Percentiles rank a stretch among this genome's conserved stretches.
Evolutionary conservation across 2,797 vertebrate genomes (phyloP).

Genomic region (Poecilia picta): DNA sequence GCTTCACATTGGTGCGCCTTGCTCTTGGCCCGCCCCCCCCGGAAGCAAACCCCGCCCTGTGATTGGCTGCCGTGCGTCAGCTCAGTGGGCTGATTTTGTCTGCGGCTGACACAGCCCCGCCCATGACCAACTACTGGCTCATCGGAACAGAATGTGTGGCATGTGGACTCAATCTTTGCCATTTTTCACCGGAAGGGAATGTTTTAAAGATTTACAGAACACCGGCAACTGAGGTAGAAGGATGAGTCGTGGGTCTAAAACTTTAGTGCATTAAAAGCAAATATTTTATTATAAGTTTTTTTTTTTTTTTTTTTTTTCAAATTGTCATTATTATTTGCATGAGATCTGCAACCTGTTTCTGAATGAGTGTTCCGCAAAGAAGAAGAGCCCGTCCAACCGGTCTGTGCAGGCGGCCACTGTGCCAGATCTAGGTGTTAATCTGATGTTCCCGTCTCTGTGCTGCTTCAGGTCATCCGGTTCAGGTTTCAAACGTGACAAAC

Average conservation of each 20-base stretch:
- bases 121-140: constrained; percentile 32
- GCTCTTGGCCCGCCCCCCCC: constrained; percentile 35
- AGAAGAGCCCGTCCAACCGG: background rate
- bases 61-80: constrained; percentile 78
- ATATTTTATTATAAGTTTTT: background rate
- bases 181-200: constrained; percentile 14
- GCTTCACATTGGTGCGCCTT: constrained; percentile 41
- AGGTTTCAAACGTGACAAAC: constrained; percentile 69
- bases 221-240: background rate
- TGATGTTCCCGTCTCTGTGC: constrained; percentile 37
- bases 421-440: constrained; percentile 7
- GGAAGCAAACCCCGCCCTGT: background rate
- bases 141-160: constrained; percentile 57
- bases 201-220: background rate
- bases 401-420: constrained; percentile 25
- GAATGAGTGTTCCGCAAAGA: background rate
- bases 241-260: background rate
- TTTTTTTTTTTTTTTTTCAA: background rate
- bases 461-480: constrained; percentile 60
- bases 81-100: constrained; percentile 85
- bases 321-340: no score
- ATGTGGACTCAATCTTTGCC: constrained; percentile 23
- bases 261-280: background rate
- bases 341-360: background rate
- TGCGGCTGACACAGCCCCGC: constrained; percentile 30